Base-by-base conservation (phyloP, 53 echinoderm and acorn worm species). In the Henricia sp. region DNA sequence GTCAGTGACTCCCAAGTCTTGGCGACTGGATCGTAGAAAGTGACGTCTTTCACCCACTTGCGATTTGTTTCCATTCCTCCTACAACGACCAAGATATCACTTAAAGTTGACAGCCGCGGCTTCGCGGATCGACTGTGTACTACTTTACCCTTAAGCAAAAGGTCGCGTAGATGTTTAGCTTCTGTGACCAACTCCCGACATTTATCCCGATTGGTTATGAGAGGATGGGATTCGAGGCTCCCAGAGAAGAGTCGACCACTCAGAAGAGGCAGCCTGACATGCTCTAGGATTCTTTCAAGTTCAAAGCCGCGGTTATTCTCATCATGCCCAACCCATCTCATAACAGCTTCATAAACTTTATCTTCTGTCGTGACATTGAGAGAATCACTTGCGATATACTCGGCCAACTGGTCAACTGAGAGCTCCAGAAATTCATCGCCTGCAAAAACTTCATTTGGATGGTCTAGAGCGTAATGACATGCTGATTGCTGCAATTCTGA, bases 51-150 rank as follows among this genome's bases (percentile, higher is more conserved):
- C 25, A 86, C 60, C 94, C 94, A 94, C 10, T 86, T 70, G 25
- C 94, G 48, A 28, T 58, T 85, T 6, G 88, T 82, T 24, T 71
- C 69, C 91, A 94, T 94, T n/a, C 94, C 94, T 21, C 94, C 94
- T 4, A 94, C 89, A 0, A 94, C 87, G 24, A 89, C 91, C 76
- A 89, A 19, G 23, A 89, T 62, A 35, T 94, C 86, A 3, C 36
- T 85, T 24, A 82, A 59, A 69, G 82, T 91, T 0, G 91, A 89
- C 11, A 82, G 66, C 16, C 94, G 89, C 33, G 94, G 91, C 70
- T 71, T 87, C 21, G 90, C 77, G 1, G 71, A 84, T 16, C 36
- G 16, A 34, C 68, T 56, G 24, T 74, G 70, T 11, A 84, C 66
- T 9, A 84, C 77, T 19, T 80, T 86, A 30, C 74, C 91, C 25